Evolutionary conservation across 2,113 vertebrate genomes (phyloP).

Genomic region (Echinops telfairi): DNA sequence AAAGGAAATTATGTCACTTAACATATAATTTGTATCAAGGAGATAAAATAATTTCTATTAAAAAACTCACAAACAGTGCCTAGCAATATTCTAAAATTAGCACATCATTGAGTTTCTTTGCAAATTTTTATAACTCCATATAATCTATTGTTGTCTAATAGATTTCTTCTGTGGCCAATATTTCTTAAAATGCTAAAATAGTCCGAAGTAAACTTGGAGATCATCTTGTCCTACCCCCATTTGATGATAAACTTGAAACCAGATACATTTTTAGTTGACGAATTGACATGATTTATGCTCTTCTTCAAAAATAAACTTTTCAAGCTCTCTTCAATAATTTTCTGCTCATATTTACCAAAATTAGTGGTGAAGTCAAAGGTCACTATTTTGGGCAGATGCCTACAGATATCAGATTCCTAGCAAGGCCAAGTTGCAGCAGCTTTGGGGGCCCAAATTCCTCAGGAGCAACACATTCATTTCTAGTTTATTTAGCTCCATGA

Average conservation of each 20-base stretch:
- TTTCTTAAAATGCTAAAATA: not conserved
- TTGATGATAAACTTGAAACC: slow-evolving; percentile 67
- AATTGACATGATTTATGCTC: slow-evolving; percentile 45
- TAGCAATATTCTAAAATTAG: not conserved
- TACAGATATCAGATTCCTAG: slow-evolving; percentile 50
- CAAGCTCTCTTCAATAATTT: slow-evolving; percentile 50
- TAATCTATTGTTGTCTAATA: not conserved
- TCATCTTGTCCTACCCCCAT: slow-evolving; percentile 8
- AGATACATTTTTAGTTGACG: slow-evolving; percentile 33
- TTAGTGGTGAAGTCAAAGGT: slow-evolving; percentile 60
- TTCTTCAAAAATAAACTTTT: slow-evolving; percentile 33
- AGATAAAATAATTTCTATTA: slow-evolving; percentile 30
- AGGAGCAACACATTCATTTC: not conserved
- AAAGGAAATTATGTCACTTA: slow-evolving; percentile 41
- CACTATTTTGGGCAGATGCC: slow-evolving; percentile 51
- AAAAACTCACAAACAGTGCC: not conserved
- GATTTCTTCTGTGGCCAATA: slow-evolving; percentile 12
- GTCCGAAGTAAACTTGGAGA: slow-evolving; percentile 42
- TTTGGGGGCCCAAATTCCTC: slow-evolving; percentile 55
- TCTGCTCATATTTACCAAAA: slow-evolving; percentile 59
- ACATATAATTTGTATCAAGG: slow-evolving; percentile 44
- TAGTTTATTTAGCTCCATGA: slow-evolving; percentile 49
- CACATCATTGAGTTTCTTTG: not conserved
- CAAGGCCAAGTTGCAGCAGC: slow-evolving; percentile 43
- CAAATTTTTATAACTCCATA: slow-evolving; percentile 1